Percentiles rank a stretch among this genome's conserved stretches.
phyloP scores from a whole-genome alignment of 2,113 vertebrate species.

The Gila orcuttii region DNA sequence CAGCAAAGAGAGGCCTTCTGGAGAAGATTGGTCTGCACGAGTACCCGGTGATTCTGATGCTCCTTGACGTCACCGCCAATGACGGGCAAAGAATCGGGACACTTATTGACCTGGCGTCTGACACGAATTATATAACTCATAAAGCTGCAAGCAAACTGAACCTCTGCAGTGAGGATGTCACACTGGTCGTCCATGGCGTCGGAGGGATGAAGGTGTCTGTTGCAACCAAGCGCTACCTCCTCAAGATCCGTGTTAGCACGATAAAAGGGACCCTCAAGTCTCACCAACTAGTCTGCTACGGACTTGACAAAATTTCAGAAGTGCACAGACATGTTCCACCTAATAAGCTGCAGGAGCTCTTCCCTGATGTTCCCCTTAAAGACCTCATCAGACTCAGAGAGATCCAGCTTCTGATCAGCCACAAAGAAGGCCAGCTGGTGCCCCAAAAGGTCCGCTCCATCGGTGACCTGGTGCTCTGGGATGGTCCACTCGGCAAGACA shows the following conservation, averaged over 20 bases:
- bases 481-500: not conserved
- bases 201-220: not conserved
- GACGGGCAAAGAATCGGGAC: too few relatives aligned
- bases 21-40: too few relatives aligned
- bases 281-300: not conserved
- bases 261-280: not conserved
- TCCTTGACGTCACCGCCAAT: too few relatives aligned
- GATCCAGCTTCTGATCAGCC: not conserved
- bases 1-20: too few relatives aligned
- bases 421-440: not conserved
- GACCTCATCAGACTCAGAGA: not conserved
- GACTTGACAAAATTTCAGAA: not conserved
- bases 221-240: not conserved
- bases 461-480: constrained; percentile 2
- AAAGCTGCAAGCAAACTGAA: too few relatives aligned
- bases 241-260: not conserved
- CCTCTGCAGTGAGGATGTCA: too few relatives aligned
- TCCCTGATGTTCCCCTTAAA: not conserved
- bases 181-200: not conserved
- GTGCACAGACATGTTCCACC: not conserved
- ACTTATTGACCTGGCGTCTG: too few relatives aligned
- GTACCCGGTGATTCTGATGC: too few relatives aligned
- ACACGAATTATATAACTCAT: too few relatives aligned
- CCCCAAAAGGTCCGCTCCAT: not conserved
- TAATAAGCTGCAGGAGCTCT: not conserved